Conservation (phyloP, 2,797 vertebrate species). For the Geotrypetes seraphini region DNA sequence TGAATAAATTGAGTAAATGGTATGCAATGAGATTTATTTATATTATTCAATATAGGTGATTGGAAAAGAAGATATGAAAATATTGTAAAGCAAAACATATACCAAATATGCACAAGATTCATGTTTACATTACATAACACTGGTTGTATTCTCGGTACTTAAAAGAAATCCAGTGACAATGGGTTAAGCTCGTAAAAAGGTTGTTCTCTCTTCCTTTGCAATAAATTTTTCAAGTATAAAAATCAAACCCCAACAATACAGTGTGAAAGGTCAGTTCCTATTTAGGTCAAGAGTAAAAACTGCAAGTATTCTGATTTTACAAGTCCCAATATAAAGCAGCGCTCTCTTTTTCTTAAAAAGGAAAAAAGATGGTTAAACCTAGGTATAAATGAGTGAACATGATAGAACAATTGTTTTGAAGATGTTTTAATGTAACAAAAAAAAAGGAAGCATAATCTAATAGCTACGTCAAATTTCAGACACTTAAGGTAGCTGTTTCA, state of each 20-base stretch:
- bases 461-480: slow-evolving; percentile 76
- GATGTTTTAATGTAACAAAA: slow-evolving; percentile 64
- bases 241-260: slow-evolving; percentile 97
- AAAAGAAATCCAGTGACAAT: slow-evolving; percentile 92
- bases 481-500: slow-evolving; percentile 69
- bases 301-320: slow-evolving; percentile 85
- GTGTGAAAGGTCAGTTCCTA: slow-evolving; percentile 94
- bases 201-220: slow-evolving; percentile 97
- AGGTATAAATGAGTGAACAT: slow-evolving; percentile 38
- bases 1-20: slow-evolving; percentile 30
- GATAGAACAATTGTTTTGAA: slow-evolving; percentile 32
- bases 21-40: slow-evolving; percentile 40
- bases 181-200: slow-evolving; percentile 85
- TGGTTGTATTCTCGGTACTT: slow-evolving; percentile 67
- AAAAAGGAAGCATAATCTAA: slow-evolving; percentile 70
- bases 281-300: slow-evolving; percentile 87
- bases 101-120: slow-evolving; percentile 81
- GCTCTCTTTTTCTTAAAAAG: slow-evolving; percentile 63
- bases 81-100: slow-evolving; percentile 67
- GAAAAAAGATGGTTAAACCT: slow-evolving; percentile 38
- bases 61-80: slow-evolving; percentile 83
- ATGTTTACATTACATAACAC: slow-evolving; percentile 81
- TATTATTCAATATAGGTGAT: slow-evolving; percentile 85
- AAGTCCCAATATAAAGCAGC: slow-evolving; percentile 88
- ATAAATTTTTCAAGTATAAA: slow-evolving; percentile 99